Base-by-base conservation (phyloP, 2,797 vertebrate species). In the Eupleurogrammus muticus region DNA sequence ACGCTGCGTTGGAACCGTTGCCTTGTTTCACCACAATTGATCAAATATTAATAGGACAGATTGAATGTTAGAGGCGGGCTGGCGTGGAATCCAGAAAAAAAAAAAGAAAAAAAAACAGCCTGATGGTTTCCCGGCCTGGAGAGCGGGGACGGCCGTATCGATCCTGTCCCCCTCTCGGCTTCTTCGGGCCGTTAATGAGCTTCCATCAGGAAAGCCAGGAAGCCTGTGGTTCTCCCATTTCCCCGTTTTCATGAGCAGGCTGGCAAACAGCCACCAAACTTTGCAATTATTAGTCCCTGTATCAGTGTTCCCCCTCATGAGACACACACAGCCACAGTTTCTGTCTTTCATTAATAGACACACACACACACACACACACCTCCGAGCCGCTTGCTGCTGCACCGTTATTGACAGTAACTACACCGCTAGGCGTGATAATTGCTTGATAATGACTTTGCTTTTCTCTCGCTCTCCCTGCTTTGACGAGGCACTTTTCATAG, bases 101-200 rank as follows among this genome's bases (percentile, higher is more conserved):
- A n/a, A n/a, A n/a, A n/a, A n/a, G n/a, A 47, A 47, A 66, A 16
- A 23, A 38, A 59, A 57, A 74, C 60, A 67, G 51, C 57, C 28
- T 51, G 73, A 56, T 73, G 72, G 66, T 79, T 86, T 87, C 68
- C 70, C 28, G 59, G 76, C 69, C 46, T 62, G 60, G 61, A 77
- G 61, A 80, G 72, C 75, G 70, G 83, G 83, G 76, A 83, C 73
- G 58, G 72, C 46, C 62, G 0, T 79, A 90, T 92, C 1, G 89
- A 92, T 90, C 79, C 66, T 64, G 77, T 73, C 70, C 85, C 72
- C 58, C 48, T 74, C 52, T 82, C 82, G 52, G 71, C 81, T 78
- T 74, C 52, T 82, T 83, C 54, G 71, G 81, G 77, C 90, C 90
- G 90, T 90, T 91, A 89, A 73, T 77, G 68, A 23, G 71, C 55